Base-by-base conservation (phyloP, 2,797 vertebrate genomes). In the Florisuga fusca region DNA sequence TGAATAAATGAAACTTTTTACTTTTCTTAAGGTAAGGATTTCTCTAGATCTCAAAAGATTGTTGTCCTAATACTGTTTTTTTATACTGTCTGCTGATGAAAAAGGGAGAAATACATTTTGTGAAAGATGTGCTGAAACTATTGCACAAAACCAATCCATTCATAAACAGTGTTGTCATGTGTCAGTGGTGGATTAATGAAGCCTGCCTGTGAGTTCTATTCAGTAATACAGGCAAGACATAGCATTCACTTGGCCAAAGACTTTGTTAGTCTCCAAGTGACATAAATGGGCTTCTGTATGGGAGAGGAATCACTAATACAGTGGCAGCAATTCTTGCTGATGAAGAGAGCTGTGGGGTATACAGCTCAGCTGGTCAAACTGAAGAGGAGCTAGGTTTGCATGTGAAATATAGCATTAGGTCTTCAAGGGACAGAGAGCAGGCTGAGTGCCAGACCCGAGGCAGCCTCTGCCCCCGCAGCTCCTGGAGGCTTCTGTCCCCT, bases 181-280 rank as follows among this genome's bases (percentile, higher is more conserved):
- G 83, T 79, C 75, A 78, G 36, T 82, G 89, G 82, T 84, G 76
- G 94, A 82, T 89, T 94, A 84, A 86, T 46, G 90, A 86, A 76
- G 72, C 81, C 51, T 68, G 55, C 46, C 88, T n/a, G 62, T n/a
- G 86, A 94, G 71, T 57, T 73, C 63, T 91, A 9, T 89, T 95
- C 81, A 73, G 88, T 86, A 68, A 78, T 3, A 41, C 1, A 3
- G 57, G 90, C 94, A 84, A 79, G 81, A 64, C 7, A 0, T 33
- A 69, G 79, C 3, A 2, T 80, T 86, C 57, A 18, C 41, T 87
- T 2, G 0, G 17, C 68, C 61, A 45, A 61, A 69, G 91, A 75
- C 81, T 88, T 91, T 83, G 86, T 89, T 84, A 88, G 59, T 68
- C 76, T 92, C 66, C 79, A 73, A 50, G 54, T 76, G 68, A 81